These are phyloP conservation scores for Drosophila fuyamai DNA, from an alignment of 1,140 invertebrate species.

Conservation along the genomic window DNA sequence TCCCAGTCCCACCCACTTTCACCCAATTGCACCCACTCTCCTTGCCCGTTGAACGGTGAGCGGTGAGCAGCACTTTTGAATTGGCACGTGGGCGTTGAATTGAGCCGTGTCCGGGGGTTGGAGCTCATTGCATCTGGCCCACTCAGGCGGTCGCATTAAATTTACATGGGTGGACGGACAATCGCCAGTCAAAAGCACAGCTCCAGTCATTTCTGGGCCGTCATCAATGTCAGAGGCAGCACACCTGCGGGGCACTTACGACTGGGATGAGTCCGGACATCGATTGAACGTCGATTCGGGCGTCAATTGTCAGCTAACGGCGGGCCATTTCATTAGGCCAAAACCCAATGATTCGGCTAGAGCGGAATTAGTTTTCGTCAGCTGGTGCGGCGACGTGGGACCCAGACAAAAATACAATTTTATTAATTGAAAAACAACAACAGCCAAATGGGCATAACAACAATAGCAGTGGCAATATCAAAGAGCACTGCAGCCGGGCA, in stretches of 20 bases:
- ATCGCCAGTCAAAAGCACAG: slow-evolving; percentile 54
- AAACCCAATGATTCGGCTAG: slow-evolving; percentile 34
- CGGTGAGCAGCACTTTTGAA: slow-evolving; percentile 21
- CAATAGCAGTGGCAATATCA: slow-evolving; percentile 17
- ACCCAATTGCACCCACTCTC: slow-evolving; percentile 29
- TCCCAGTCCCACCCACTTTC: slow-evolving; percentile 25
- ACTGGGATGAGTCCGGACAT: slow-evolving; percentile 6
- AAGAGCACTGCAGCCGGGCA: slow-evolving; percentile 33
- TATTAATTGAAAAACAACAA: slow-evolving; percentile 69
- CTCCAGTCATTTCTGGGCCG: slow-evolving; percentile 27
- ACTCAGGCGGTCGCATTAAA: slow-evolving; percentile 41
- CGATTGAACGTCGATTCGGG: slow-evolving; percentile 27
- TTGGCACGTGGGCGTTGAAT: slow-evolving; percentile 73
- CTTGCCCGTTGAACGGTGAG: not conserved
- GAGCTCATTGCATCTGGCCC: slow-evolving; percentile 32
- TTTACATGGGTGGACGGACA: slow-evolving; percentile 47
- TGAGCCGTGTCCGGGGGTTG: slow-evolving; percentile 27
- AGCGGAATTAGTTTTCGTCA: slow-evolving; percentile 50
- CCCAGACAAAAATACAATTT: slow-evolving; percentile 57
- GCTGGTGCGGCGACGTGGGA: slow-evolving; percentile 32
- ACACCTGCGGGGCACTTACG: not conserved
- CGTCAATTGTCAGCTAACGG: slow-evolving; percentile 26
- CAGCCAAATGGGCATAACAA: slow-evolving; percentile 23
- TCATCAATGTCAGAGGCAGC: slow-evolving; percentile 34
- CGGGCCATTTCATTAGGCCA: slow-evolving; percentile 33